Base-by-base conservation (phyloP, 2,797 vertebrate genomes). In the Syngnathus rostellatus region DNA sequence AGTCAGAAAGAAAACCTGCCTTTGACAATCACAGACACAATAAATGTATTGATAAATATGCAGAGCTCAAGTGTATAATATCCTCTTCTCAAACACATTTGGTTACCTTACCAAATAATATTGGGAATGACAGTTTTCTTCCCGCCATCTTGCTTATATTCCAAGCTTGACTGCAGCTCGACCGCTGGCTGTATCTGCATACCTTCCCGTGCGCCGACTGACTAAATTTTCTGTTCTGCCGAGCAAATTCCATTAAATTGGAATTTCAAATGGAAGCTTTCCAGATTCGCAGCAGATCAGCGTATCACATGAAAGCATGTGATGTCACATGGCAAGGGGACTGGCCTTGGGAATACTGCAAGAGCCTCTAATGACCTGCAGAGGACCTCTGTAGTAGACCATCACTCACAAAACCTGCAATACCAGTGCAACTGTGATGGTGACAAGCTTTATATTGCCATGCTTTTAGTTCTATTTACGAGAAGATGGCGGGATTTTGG, bases 241-340 rank as follows among this genome's bases (percentile, higher is more conserved):
- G 79, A 69, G 40, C 83, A 90, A 90, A 92, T 90, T 87, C 85
- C 87, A 88, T 91, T 88, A 89, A 90, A 91, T 83, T 71, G 79
- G 83, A 90, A 91, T 89, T 87, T 89, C 80, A 90, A 88, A 88
- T 87, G 84, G 87, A 89, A 85, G 84, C 86, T 75, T 84, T 88
- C 83, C 87, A 88, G 87, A 88, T 88, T 88, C 55, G 74, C 77
- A 87, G 83, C 83, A 86, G 86, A 88, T 89, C 87, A 85, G 86
- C 81, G 75, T 79, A 90, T 91, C 91, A 92, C 90, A 91, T 92
- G 91, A 89, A 90, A 90, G 89, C 91, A 92, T 92, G 90, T 92
- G 91, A 89, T 91, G 89, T 91, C 89, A 91, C 90, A 90, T 92
- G 91, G 76, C 38, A 43, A 73, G 70, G 76, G 80, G 83, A 77